These are phyloP conservation scores for Delia radicum DNA, from an alignment of 1,140 invertebrate genomes.

Conservation along the genomic window DNA sequence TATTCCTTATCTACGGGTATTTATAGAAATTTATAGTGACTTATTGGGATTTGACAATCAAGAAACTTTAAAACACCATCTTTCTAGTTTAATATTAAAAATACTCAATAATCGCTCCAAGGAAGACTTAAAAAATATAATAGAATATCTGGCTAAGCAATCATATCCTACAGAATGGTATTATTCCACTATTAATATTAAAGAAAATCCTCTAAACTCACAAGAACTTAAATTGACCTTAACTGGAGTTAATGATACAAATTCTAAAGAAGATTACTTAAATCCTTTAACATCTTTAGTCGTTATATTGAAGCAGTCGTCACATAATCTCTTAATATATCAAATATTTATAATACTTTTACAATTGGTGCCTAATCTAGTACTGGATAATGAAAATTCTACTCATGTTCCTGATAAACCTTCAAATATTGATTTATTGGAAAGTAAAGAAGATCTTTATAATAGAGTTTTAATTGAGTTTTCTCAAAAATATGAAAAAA, in stretches of 20 bases:
- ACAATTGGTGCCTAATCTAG: slow-evolving; percentile 30
- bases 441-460: slow-evolving; percentile 36
- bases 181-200: slow-evolving; percentile 33
- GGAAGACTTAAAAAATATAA: slow-evolving; percentile 32
- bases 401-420: too few species aligned
- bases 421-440: slow-evolving; percentile 36
- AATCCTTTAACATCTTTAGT: not conserved
- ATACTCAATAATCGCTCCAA: slow-evolving; percentile 38
- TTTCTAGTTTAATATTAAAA: slow-evolving; percentile 33
- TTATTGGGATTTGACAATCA: slow-evolving; percentile 26
- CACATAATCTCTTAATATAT: slow-evolving; percentile 39
- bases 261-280: too few species aligned
- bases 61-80: slow-evolving; percentile 26
- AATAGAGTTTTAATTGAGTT: not conserved
- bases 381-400: not conserved
- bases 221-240: not conserved
- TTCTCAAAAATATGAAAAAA: slow-evolving; percentile 37
- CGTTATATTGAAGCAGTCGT: slow-evolving; percentile 31
- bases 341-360: slow-evolving; percentile 43
- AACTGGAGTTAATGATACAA: not conserved
- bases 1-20: slow-evolving; percentile 35
- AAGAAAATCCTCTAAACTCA: not conserved
- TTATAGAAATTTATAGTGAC: slow-evolving; percentile 37
- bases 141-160: slow-evolving; percentile 12
- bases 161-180: slow-evolving; percentile 28